Percentiles rank a stretch among this genome's conserved stretches.
These are phyloP conservation scores for Sebastes dallii DNA, from an alignment of 2,797 vertebrate species.

Conservation along the genomic window DNA sequence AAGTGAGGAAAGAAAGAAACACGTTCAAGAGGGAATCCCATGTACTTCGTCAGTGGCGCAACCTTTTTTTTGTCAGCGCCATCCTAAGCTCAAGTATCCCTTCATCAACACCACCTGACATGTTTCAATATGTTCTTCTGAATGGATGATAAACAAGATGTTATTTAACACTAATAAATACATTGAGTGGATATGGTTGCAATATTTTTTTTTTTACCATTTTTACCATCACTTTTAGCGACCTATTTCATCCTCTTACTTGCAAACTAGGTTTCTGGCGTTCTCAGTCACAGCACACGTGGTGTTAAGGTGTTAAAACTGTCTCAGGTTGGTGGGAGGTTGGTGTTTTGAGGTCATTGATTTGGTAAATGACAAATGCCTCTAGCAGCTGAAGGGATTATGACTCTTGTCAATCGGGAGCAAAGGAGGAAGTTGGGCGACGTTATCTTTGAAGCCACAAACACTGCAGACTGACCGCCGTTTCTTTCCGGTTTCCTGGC, in stretches of 20 bases:
- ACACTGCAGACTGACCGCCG: neutral
- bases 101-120: neutral
- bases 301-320: neutral
- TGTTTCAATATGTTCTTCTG: neutral
- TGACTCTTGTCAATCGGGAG: neutral
- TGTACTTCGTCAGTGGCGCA: neutral
- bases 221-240: neutral
- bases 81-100: neutral
- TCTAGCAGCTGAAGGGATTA: neutral
- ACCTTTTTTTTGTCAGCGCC: neutral
- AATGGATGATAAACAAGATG: neutral
- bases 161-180: neutral
- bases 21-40: conserved; percentile 10
- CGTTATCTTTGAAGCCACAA: neutral
- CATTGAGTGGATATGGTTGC: neutral
- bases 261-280: neutral
- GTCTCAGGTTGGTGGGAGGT: neutral
- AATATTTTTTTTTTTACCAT: neutral
- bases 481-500: neutral
- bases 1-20: conserved; percentile 24
- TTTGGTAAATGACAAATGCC: neutral
- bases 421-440: neutral
- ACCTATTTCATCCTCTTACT: neutral
- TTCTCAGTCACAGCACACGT: neutral
- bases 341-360: neutral